Evolutionary conservation across 2,797 vertebrate species (phyloP), one percentile per base, ranked within the genome.

Genomic region (Leptoclinus maculatus): DNA sequence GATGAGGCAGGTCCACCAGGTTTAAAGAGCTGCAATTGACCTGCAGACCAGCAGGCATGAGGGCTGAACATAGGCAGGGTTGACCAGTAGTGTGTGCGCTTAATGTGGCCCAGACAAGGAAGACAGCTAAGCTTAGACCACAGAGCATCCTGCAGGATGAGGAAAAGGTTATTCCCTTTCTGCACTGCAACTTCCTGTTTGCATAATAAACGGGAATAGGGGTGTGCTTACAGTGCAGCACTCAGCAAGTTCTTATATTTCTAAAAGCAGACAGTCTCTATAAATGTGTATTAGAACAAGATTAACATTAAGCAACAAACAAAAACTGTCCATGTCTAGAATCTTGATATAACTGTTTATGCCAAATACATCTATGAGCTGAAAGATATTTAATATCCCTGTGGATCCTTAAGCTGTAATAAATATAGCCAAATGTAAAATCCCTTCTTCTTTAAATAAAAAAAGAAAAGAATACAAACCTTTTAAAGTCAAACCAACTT

Each of bases 21-120:
- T 80, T 72, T 27, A 73, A 75, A 53, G 84, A 91, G 85, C 91
- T 95, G 91, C 96, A 97, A 90, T 95, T 93, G 19, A 95, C 86
- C 7, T n/a, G 84, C 11, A 95, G 66, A 64, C 87, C 88, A 9
- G 53, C 59, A 9, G 78, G 25, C 1, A n/a, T 68, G 4, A 86
- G 63, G 3, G 34, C 14, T 1, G 86, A 89, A 39, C 92, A 96
- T n/a, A 25, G 64, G 75, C 95, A 96, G 58, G 83, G 43, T 16
- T 68, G 76, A 14, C 68, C 79, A 19, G 51, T 9, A 5, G 47
- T 4, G 2, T 65, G 65, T 16, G 77, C 79, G 13, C 75, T 62
- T 0, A 83, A 66, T 23, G 87, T 64, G 76, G 78, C 76, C 86
- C 93, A 76, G 66, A 95, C 51, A 21, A 95, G 82, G 67, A 95